Evolutionary conservation across 2,113 vertebrate species (phyloP).

Genomic region (Cricetomys ansorgei): DNA sequence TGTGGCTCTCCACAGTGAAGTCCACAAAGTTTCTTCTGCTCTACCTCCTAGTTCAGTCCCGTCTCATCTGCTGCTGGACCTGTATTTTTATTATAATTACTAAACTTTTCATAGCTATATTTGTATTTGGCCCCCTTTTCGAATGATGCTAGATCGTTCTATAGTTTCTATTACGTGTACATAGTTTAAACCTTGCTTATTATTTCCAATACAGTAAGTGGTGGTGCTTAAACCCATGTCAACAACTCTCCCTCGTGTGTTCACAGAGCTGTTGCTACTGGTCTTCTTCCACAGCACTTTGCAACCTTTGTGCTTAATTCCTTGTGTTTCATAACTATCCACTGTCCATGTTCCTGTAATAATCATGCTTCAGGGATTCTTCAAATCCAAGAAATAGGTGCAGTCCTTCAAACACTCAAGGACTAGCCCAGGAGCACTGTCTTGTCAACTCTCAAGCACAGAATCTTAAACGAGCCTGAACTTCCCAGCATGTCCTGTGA

Average conservation of each 20-base stretch:
- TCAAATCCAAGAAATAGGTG: neutral
- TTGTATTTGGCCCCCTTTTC: neutral
- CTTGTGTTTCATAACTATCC: neutral
- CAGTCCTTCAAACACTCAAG: neutral
- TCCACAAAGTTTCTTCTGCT: neutral
- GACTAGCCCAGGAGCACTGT: neutral
- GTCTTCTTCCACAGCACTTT: neutral
- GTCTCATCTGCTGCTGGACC: neutral
- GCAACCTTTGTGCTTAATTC: neutral
- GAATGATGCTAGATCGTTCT: neutral
- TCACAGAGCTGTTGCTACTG: neutral
- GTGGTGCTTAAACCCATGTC: neutral
- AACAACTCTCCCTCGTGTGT: neutral
- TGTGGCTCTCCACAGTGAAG: neutral
- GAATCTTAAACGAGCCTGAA: neutral
- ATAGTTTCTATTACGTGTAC: neutral
- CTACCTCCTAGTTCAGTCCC: neutral
- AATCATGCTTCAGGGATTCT: neutral
- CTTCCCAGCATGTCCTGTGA: neutral
- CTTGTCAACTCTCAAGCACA: neutral
- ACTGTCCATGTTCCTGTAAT: neutral
- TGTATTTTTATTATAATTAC: neutral
- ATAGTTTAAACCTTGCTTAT: neutral
- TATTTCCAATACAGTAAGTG: neutral
- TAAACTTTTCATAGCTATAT: neutral